Evolutionary conservation across 1,140 invertebrate genomes (phyloP), one percentile per base, ranked within the genome.

Genomic region (Zaprionus africanus): DNA sequence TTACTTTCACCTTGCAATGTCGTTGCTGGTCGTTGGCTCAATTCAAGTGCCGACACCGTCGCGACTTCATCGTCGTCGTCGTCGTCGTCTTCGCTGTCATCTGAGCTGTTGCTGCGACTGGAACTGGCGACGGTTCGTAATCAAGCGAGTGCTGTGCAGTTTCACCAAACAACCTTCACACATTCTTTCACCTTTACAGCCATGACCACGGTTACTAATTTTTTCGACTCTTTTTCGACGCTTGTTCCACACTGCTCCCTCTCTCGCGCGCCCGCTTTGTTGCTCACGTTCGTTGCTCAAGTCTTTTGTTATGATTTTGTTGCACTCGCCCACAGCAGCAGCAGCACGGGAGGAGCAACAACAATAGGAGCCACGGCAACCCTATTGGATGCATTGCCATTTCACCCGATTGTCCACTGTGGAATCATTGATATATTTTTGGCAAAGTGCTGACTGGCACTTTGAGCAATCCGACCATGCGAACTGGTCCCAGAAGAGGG

Each of bases 1-100:
- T 92, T 92, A 92, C 91, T 92, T 92, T 92, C 91, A 92, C 91
- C 91, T 92, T 92, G 87, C 91, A 92, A 92, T 92, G 91, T 91
- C 91, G 91, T 91, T 90, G 91, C 87, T 92, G 90, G 91, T 92
- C 87, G 91, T 92, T 92, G 91, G 87, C 90, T 92, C 82, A 90
- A 74, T 90, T 88, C 72, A 79, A 90, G 78, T 88, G 71, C 70
- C 70, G 63, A 36, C 58, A 46, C 31, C 71, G 49, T 63, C 31
- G 26, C 41, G 41, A 46, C 57, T 41, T 26, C 70, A 5, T 66
- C 17, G 57, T 36, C n/a, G 43, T 59, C 43, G 57, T 67, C 38
- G 49, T 62, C 31, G 24, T 28, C 64, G 26, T 64, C 28, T 36
- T 41, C 28, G 41, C 65, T 67, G 79, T 86, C 82, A 82, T 79